Conservation (phyloP, 2,797 vertebrate species). For the Gambusia yucatana region DNA sequence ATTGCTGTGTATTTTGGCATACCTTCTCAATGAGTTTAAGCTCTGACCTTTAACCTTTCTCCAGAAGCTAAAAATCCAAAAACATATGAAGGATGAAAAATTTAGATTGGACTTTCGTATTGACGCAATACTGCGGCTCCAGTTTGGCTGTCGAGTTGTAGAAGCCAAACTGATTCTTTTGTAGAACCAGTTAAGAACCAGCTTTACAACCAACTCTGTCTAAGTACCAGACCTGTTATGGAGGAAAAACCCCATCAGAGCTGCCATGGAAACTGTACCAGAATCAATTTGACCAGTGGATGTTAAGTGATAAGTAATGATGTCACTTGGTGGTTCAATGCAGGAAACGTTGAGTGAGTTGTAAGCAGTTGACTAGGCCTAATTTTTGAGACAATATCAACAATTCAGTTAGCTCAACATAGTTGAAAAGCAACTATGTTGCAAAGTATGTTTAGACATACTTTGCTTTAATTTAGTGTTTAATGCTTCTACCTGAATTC, state of each 20-base stretch:
- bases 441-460: too few species aligned
- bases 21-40: background rate
- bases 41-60: background rate
- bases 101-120: background rate
- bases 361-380: background rate
- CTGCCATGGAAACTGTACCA: background rate
- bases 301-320: background rate
- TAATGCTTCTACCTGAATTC: background rate
- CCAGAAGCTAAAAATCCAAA: background rate
- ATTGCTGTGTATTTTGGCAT: background rate
- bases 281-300: background rate
- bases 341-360: background rate
- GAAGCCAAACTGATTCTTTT: background rate
- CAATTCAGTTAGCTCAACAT: background rate
- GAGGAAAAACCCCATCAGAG: background rate
- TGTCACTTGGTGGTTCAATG: background rate
- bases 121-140: background rate
- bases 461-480: background rate
- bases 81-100: background rate
- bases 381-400: background rate
- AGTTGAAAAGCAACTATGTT: background rate
- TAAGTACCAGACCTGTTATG: background rate
- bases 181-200: background rate
- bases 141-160: background rate
- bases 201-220: background rate